Evolutionary conservation across 2,797 vertebrate genomes (phyloP), one percentile per base, ranked within the genome.

Genomic region (Peromyscus aztecus): DNA sequence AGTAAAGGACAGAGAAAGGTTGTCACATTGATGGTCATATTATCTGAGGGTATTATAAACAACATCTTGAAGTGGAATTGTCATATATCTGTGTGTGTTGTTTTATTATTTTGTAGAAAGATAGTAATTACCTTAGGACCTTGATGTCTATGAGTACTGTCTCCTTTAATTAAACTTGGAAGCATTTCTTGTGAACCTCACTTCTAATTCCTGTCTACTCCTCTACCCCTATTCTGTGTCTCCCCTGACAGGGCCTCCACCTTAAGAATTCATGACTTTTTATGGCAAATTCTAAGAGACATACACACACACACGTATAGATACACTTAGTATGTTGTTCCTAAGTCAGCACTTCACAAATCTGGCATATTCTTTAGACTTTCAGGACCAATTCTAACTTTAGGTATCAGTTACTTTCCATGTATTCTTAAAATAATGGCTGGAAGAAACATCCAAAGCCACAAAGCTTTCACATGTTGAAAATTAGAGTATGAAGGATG

Each of bases 91-190:
- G 17, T 63, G 37, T 61, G 27, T 19, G 57, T 34, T 52, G 34
- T 75, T 90, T 91, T 71, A 63, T 90, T 87, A 10, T 57, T 57
- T 93, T 87, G 24, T 95, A 78, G 52, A 57, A 90, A 93, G 49
- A 76, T 12, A 0, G 21, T 52, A 43, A 90, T 84, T 80, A 90
- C 13, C n/a, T 89, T 76, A 71, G 67, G 34, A 31, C 11, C 24
- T 8, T 49, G 61, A 76, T 87, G 83, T 96, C 78, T 94, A 17
- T 84, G 49, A 91, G 46, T 0, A 29, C 2, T 67, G 37, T 37
- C 59, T 27, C 43, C 52, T 84, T 85, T 76, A 34, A 69, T 86
- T 76, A 89, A 71, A 91, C 86, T 83, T 23, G 43, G 16, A 83
- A 67, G 73, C 61, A 5, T 59, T 89, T 90, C 40, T 34, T 34